Conservation (phyloP, 2,113 vertebrate species). For the Malaclemys terrapin region DNA sequence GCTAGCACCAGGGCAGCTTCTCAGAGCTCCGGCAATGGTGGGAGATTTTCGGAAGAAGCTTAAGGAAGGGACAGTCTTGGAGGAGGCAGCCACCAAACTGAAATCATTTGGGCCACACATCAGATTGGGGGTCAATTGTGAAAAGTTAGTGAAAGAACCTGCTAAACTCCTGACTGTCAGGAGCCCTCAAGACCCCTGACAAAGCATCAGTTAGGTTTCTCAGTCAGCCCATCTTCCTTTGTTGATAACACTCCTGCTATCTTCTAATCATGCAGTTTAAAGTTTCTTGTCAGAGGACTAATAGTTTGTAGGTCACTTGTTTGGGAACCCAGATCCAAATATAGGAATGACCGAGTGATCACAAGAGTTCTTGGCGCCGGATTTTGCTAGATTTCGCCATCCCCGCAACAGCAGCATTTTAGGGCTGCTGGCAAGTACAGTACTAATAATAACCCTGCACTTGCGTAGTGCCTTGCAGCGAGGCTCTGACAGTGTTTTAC, state of each 20-base stretch:
- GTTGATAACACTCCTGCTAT: neutral
- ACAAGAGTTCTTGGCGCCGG: neutral
- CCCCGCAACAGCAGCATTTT: fast-evolving
- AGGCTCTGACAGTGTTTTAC: neutral
- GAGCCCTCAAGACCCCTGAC: neutral
- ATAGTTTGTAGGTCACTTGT: fast-evolving
- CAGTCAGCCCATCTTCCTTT: fast-evolving
- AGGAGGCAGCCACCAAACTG: neutral
- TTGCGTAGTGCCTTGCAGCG: fast-evolving
- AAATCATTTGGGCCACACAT: neutral
- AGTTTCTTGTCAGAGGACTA: neutral
- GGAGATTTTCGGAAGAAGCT: neutral
- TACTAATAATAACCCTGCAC: neutral
- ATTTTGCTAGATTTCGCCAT: fast-evolving
- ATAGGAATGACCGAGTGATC: neutral
- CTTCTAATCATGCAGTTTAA: fast-evolving
- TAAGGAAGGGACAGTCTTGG: neutral
- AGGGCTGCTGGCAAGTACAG: neutral
- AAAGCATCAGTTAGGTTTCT: neutral
- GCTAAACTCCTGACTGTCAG: neutral
- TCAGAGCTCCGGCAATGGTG: neutral
- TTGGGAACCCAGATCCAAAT: neutral
- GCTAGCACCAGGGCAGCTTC: neutral
- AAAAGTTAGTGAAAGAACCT: neutral
- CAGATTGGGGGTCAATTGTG: neutral